A percentile compares a stretch with the other conserved stretches of the same genome.
phyloP scores from a whole-genome alignment of 53 echinoderm and acorn worm genomes.

The Astropecten irregularis region DNA sequence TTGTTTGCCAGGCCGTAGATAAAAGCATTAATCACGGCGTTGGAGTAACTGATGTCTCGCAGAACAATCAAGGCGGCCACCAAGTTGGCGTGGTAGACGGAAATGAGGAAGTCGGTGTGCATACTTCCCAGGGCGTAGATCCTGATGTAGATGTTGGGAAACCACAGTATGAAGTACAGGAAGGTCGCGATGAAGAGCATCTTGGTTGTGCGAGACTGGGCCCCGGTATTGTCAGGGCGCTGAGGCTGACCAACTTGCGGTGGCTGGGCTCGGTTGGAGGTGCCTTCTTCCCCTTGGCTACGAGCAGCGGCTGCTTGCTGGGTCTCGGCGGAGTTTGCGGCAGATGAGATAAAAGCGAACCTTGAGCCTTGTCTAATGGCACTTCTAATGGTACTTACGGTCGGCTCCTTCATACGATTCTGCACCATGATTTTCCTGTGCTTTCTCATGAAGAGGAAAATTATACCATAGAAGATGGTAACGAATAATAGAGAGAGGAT shows the following conservation, averaged over 20 bases:
- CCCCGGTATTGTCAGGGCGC: not conserved
- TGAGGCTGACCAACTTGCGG: not conserved
- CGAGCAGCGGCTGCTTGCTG: too few relatives aligned
- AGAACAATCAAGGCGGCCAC: not conserved
- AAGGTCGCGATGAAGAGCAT: conserved; percentile 14
- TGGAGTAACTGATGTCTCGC: not conserved
- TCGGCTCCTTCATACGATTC: not conserved
- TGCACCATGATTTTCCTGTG: not conserved
- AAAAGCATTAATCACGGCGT: not conserved
- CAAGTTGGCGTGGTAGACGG: not conserved
- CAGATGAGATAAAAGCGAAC: too few relatives aligned
- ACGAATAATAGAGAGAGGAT: not conserved
- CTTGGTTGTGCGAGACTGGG: not conserved
- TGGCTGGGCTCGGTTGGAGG: not conserved
- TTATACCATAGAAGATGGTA: not conserved
- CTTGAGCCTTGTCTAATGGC: too few relatives aligned
- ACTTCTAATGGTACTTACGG: too few relatives aligned
- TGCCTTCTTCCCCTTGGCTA: not conserved
- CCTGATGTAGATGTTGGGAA: not conserved
- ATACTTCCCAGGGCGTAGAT: conserved; percentile 1
- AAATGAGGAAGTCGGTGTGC: not conserved
- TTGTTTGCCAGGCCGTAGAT: conserved; percentile 9
- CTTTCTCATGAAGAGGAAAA: not conserved
- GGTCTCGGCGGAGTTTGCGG: too few relatives aligned
- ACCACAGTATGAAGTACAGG: conserved; percentile 8